phyloP scores from a whole-genome alignment of 2,797 vertebrate genomes.

The Acipenser ruthenus region DNA sequence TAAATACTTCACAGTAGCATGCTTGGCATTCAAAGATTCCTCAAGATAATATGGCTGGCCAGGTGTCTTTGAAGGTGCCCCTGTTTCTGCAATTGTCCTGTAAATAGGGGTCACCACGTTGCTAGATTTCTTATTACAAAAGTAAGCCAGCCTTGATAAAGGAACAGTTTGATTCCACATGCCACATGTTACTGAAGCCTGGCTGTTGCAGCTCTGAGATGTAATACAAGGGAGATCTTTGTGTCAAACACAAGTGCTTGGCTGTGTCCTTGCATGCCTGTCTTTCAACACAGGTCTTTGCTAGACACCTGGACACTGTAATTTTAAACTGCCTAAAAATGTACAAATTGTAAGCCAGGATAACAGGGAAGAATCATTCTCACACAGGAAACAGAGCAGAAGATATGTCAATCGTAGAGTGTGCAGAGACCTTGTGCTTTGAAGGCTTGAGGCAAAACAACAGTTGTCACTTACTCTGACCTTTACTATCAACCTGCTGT shows the following conservation, averaged over 20 bases:
- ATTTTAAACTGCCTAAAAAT: conserved; percentile 51
- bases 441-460: conserved; percentile 9
- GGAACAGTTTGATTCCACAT: conserved; percentile 52
- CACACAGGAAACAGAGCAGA: not conserved
- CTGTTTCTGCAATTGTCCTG: no score
- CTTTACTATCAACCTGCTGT: conserved; percentile 14
- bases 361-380: conserved; percentile 13
- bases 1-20: no score
- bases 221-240: conserved; percentile 68
- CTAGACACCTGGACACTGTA: conserved; percentile 57
- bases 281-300: conserved; percentile 45
- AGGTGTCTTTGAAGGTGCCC: no score
- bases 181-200: conserved; percentile 52
- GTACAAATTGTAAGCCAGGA: conserved; percentile 18
- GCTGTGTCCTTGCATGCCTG: conserved; percentile 57
- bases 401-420: conserved; percentile 15
- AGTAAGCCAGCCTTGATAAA: conserved; percentile 41
- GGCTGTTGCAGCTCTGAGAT: conserved; percentile 24
- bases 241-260: conserved; percentile 61
- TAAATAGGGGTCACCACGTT: no score
- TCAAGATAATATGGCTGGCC: no score
- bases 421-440: conserved; percentile 1
- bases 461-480: conserved; percentile 16
- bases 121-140: conserved; percentile 22
- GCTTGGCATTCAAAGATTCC: no score